Evolutionary conservation across 2,797 vertebrate genomes (phyloP).

Genomic region (Avahi laniger): DNA sequence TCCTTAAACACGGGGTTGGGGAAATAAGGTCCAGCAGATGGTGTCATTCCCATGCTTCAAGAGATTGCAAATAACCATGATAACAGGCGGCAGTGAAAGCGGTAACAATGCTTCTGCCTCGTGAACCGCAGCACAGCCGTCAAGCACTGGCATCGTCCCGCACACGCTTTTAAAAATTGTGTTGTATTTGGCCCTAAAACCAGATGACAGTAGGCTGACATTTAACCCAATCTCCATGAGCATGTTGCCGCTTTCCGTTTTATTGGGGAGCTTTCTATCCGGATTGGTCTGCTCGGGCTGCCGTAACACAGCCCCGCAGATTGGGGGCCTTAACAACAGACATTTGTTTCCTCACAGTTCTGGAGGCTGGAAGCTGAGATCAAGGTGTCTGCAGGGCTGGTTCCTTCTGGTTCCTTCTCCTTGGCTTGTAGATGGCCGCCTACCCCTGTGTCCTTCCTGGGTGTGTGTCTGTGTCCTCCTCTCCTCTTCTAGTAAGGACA

Average conservation of each 20-base stretch:
- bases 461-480: neutral
- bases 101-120: neutral
- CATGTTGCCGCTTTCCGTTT: neutral
- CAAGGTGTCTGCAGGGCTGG: neutral
- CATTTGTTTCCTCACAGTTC: neutral
- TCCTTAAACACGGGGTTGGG: neutral
- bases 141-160: neutral
- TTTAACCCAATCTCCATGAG: neutral
- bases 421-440: neutral
- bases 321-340: neutral
- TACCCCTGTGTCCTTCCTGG: neutral
- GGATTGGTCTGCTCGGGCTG: neutral
- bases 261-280: neutral
- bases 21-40: neutral
- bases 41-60: neutral
- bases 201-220: neutral
- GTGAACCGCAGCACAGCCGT: fast-evolving
- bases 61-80: neutral
- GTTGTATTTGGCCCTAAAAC: neutral
- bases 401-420: neutral
- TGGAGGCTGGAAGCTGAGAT: neutral
- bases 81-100: neutral
- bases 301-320: neutral
- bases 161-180: neutral
- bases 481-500: neutral